Base-by-base conservation (phyloP, 2,113 vertebrate species). In the Narcine bancroftii region DNA sequence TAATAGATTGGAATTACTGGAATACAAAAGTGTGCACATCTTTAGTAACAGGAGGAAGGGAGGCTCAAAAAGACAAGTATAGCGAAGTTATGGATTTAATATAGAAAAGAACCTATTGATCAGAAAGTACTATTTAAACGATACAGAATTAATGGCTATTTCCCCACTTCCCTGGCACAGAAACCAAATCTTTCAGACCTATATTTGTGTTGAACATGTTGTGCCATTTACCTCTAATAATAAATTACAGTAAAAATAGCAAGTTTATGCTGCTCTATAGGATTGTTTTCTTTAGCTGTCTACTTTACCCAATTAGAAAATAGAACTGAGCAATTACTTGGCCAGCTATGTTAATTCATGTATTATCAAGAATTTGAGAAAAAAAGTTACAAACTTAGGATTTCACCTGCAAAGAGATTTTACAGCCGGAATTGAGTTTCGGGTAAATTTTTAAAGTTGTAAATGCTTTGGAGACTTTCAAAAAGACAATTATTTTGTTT, bases 211-310 rank as follows among this genome's bases (percentile, higher is more conserved):
- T 21, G 76, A 79, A 47, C 15, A 56, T 53, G 45, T 50, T 42
- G 47, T 50, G 24, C 45, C 26, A 29, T 50, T 26, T 53, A 81
- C 45, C 79, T 83, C 47, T 60, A 60, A 60, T 60, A 6, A 19
- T 60, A 85, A 56, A 85, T 85, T 85, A 85, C 53, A 85, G 15
- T 60, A 87, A 60, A 60, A 87, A 60, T n/a, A 87, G n/a, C 33
- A 85, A 36, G 10, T 36, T 39, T n/a, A 60, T 85, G 50, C 4
- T 60, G 60, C 81, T 6, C 50, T 15, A 36, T 0, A 83, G 10
- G 79, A 3, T 50, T 29, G 19, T 17, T 15, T 36, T 83, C 1
- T 83, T 87, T 69, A 69, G 36, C 36, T 83, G 50, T 13, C 60
- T 60, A 85, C 53, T 60, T 85, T 19, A 56, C 56, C 56, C 81